These are phyloP conservation scores for Sinonovacula constricta DNA, from an alignment of 1,140 invertebrate species.

Conservation along the genomic window DNA sequence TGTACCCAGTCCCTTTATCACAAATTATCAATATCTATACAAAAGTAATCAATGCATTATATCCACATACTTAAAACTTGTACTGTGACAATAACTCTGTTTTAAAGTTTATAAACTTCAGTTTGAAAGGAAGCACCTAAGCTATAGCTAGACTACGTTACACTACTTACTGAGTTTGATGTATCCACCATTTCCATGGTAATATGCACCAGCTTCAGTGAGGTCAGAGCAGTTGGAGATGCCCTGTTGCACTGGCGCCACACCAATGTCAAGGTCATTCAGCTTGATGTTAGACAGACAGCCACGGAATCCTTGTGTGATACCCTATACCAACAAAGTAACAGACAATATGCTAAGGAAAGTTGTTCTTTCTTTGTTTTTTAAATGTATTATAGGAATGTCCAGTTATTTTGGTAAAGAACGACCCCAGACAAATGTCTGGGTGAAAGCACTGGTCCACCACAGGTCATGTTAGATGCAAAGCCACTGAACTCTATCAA, in stretches of 20 bases:
- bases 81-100: too few species aligned
- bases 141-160: too few species aligned
- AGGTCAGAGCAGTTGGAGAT: slow-evolving; percentile 86
- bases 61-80: too few species aligned
- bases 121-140: too few species aligned
- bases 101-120: too few species aligned
- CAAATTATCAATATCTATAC: too few species aligned
- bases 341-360: neutral
- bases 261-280: slow-evolving; percentile 83
- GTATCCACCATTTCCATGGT: slow-evolving; percentile 86
- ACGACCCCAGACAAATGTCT: too few species aligned
- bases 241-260: slow-evolving; percentile 77
- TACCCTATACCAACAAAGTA: slow-evolving; percentile 77
- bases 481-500: neutral
- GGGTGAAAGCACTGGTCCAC: neutral
- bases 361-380: neutral
- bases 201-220: slow-evolving; percentile 91
- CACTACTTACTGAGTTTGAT: slow-evolving; percentile 82
- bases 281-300: slow-evolving; percentile 90
- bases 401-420: neutral
- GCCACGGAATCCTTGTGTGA: slow-evolving; percentile 87
- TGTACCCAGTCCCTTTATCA: too few species aligned
- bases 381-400: neutral
- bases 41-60: too few species aligned
- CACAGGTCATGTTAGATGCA: neutral